phyloP scores from a whole-genome alignment of 2,113 vertebrate species.

The Leptodactylus fuscus region DNA sequence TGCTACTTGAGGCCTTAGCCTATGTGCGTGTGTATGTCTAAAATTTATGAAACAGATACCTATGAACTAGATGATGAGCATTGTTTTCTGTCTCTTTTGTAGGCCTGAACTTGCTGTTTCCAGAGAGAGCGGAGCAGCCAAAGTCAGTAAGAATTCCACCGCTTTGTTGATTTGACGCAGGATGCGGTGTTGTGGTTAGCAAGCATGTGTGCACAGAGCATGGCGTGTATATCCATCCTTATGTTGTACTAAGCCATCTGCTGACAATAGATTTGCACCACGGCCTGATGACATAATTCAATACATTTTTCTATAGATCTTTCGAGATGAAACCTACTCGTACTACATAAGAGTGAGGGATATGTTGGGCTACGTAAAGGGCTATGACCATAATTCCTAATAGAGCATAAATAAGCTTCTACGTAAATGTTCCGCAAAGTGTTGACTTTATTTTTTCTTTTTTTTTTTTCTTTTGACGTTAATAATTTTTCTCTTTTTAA shows the following conservation, averaged over 20 bases:
- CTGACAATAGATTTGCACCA: neutral
- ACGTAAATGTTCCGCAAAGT: neutral
- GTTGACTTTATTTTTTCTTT: neutral
- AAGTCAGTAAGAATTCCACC: slow-evolving; percentile 99
- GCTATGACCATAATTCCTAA: neutral
- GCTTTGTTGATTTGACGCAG: slow-evolving; percentile 85
- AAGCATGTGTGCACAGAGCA: slow-evolving; percentile 34
- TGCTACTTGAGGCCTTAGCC: too few relatives aligned
- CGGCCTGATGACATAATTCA: neutral
- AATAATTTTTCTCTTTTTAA: neutral
- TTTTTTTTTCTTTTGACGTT: neutral
- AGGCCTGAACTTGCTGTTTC: slow-evolving; percentile 91
- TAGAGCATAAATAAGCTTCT: neutral
- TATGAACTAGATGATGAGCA: neutral
- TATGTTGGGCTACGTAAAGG: neutral
- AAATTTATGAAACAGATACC: too few relatives aligned
- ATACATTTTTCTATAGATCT: neutral
- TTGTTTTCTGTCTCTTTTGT: neutral
- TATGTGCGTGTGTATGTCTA: too few relatives aligned
- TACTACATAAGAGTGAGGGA: neutral
- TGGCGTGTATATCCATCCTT: slow-evolving; percentile 5
- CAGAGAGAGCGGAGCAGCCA: slow-evolving; percentile 99
- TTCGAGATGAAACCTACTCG: neutral
- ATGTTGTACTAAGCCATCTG: neutral
- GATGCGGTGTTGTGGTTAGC: slow-evolving; percentile 49